phyloP scores from a whole-genome alignment of 2,888 invertebrate species.

The Chymomyza procnemis region DNA sequence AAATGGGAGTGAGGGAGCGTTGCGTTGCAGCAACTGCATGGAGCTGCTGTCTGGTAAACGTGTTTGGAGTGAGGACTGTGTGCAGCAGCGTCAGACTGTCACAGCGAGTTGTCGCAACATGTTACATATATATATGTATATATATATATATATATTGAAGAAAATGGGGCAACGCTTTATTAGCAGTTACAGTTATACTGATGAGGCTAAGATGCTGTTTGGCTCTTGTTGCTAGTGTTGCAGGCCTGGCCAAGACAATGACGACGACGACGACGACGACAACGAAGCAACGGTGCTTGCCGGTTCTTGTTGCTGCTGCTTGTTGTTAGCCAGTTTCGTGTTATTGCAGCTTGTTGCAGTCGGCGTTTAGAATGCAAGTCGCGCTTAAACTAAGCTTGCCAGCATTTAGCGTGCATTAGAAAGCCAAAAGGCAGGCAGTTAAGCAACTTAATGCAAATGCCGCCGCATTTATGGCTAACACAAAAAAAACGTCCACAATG shows the following conservation, averaged over 20 bases:
- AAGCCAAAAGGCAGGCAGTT: constrained; percentile 63
- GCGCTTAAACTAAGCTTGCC: constrained; percentile 26
- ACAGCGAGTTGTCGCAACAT: background rate
- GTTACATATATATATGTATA: too few relatives aligned
- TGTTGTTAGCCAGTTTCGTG: background rate
- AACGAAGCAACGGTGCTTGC: background rate
- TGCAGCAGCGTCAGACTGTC: background rate
- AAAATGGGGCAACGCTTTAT: constrained; percentile 9
- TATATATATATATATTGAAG: too few relatives aligned
- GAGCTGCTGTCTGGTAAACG: too few relatives aligned
- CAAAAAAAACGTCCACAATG: background rate
- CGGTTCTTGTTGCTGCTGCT: background rate
- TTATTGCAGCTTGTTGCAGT: background rate
- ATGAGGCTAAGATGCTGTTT: background rate
- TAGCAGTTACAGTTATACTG: constrained; percentile 4
- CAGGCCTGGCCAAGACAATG: constrained; percentile 46
- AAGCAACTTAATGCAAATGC: constrained; percentile 70
- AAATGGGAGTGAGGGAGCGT: too few relatives aligned
- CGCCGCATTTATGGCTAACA: background rate
- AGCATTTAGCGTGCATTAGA: constrained; percentile 9
- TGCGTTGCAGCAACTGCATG: background rate
- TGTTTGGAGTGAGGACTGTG: too few relatives aligned
- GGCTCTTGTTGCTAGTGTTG: background rate
- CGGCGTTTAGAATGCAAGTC: background rate
- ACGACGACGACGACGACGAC: constrained; percentile 12